Conservation (phyloP, 1,140 invertebrate genomes). For the Megathymus violae region DNA sequence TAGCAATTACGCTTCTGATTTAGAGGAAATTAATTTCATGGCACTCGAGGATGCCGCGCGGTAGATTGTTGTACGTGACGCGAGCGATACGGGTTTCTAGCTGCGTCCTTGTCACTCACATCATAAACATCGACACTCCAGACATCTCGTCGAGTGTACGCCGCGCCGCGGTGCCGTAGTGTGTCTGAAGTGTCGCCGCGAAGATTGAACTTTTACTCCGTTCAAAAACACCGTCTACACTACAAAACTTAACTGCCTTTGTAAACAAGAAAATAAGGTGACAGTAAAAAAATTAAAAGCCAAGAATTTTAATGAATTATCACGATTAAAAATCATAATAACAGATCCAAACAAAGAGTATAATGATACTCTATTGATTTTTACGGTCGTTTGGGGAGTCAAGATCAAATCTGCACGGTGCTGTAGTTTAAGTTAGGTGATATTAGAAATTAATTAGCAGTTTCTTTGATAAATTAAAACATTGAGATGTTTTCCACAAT, state of each 20-base stretch:
- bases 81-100: not conserved
- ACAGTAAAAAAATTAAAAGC: too few species aligned
- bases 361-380: too few species aligned
- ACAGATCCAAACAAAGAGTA: too few species aligned
- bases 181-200: slow-evolving; percentile 13
- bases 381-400: too few species aligned
- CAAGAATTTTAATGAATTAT: too few species aligned
- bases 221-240: not conserved
- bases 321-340: too few species aligned
- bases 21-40: slow-evolving; percentile 1
- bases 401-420: too few species aligned
- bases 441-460: too few species aligned
- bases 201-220: slow-evolving; percentile 7
- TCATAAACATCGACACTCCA: slow-evolving; percentile 11
- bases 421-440: too few species aligned
- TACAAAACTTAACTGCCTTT: not conserved
- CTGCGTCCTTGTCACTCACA: slow-evolving; percentile 4
- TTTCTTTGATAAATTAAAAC: too few species aligned
- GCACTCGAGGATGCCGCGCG: not conserved
- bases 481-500: too few species aligned
- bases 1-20: not conserved
- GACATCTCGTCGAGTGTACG: slow-evolving; percentile 15
- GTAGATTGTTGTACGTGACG: slow-evolving; percentile 7
- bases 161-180: not conserved
- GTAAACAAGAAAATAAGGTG: too few species aligned